Evolutionary conservation across 2,888 invertebrate species (phyloP), one percentile per base, ranked within the genome.

Genomic region (Shargacucullia verbasci): DNA sequence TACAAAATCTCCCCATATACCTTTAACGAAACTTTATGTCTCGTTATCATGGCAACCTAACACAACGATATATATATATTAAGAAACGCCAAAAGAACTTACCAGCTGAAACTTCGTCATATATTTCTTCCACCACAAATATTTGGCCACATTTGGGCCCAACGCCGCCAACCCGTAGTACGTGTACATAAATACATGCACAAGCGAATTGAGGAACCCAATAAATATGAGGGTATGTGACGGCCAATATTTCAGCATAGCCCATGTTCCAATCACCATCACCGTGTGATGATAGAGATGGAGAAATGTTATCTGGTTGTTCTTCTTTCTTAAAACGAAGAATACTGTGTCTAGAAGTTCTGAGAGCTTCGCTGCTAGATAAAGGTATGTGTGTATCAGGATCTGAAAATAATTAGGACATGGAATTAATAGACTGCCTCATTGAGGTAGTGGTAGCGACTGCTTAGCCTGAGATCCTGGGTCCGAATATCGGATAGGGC

Each of bases 211-310:
- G 3, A 97, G 85, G 68, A 96, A 93, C 0, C 96, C 96, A 38
- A 96, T 95, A 70, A 97, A 95, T 5, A 96, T 94, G 0, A 96
- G 95, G 50, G 96, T 97, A 15, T 97, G 96, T 34, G 96, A 96
- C 45, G 97, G 96, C 59, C 96, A 94, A 83, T 96, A 97, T 85
- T 97, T 96, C 25, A 96, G 87, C 66, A 96, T 96, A 5, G 95
- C 95, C 97, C 97, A 98, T 0, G 96, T 96, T 74, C 96, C 95
- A 33, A 97, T 81, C 69, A 96, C 97, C 89, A 97, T 97, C 47
- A 96, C 86, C 0, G 96, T 94, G 81, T 98, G 98, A 86, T 98
- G 98, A 81, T 98, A 98, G 0, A 98, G 96, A 83, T 99, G 98
- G 25, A 99, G 95, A 80, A 98, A 97, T 0, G 98, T 96, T 0